Conservation (phyloP, 2,797 vertebrate species). For the Uromys caudimaculatus region DNA sequence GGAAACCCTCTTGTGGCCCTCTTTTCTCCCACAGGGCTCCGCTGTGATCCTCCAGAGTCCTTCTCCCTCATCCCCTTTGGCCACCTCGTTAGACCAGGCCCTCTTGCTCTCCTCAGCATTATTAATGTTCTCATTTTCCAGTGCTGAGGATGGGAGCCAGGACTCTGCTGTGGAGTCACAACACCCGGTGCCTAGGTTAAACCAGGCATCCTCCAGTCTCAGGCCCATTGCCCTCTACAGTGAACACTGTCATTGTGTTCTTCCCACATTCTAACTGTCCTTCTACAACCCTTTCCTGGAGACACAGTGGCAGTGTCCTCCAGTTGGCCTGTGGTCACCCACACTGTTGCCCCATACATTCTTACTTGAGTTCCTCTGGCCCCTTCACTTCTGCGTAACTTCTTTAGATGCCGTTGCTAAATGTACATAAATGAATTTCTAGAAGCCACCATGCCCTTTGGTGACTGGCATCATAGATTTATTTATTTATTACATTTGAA, state of each 20-base stretch:
- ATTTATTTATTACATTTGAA: not conserved
- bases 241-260: not conserved
- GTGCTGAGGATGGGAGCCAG: not conserved
- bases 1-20: not conserved
- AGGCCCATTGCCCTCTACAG: not conserved
- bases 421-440: not conserved
- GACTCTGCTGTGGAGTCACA: not conserved
- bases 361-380: not conserved
- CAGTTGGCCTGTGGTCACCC: rapidly evolving
- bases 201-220: not conserved
- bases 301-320: not conserved
- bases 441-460: not conserved
- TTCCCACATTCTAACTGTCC: not conserved
- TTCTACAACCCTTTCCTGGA: not conserved
- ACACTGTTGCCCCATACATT: not conserved
- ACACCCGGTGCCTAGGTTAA: not conserved
- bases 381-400: not conserved
- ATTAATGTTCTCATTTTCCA: not conserved
- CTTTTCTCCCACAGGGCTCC: not conserved
- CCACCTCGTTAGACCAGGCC: not conserved
- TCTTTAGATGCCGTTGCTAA: not conserved
- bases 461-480: not conserved
- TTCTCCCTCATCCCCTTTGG: not conserved
- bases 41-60: no score
- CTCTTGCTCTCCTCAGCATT: not conserved